Percentiles rank a stretch among this genome's conserved stretches.
These are phyloP conservation scores for Zoroaster sp. DNA, from an alignment of 53 echinoderm and acorn worm genomes.

Conservation along the genomic window DNA sequence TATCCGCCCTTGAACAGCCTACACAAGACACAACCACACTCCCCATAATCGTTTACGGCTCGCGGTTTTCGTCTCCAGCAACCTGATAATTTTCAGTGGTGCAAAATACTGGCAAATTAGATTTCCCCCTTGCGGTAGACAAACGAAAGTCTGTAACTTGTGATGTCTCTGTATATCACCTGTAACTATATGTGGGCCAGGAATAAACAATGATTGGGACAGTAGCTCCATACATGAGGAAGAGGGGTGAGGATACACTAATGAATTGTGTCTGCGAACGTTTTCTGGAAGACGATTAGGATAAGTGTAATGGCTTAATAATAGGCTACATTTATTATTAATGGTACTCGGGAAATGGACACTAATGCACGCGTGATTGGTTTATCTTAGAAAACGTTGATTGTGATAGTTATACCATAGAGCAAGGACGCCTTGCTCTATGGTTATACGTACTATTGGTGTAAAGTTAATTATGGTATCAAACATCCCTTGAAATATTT, in stretches of 20 bases:
- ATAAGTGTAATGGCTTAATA: background rate
- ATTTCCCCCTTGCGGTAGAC: conserved; percentile 26
- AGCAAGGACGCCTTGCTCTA: no score
- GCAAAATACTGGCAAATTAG: background rate
- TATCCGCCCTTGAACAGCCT: background rate
- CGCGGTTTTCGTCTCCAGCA: background rate
- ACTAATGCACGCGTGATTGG: no score
- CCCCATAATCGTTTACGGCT: background rate
- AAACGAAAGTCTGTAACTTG: background rate
- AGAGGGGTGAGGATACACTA: background rate
- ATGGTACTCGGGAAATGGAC: no score
- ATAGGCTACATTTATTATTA: no score
- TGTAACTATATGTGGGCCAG: background rate
- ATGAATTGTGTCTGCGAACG: background rate
- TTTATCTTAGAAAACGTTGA: no score
- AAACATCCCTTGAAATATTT: no score
- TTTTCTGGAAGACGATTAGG: background rate
- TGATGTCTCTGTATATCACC: background rate
- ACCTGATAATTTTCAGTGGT: conserved; percentile 3
- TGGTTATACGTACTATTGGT: no score
- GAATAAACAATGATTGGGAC: background rate
- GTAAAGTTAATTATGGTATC: no score
- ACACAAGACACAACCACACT: background rate
- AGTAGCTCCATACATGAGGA: no score
- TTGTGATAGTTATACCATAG: no score